Evolutionary conservation across 2,797 vertebrate species (phyloP).

Genomic region (Darevskia nairensis): DNA sequence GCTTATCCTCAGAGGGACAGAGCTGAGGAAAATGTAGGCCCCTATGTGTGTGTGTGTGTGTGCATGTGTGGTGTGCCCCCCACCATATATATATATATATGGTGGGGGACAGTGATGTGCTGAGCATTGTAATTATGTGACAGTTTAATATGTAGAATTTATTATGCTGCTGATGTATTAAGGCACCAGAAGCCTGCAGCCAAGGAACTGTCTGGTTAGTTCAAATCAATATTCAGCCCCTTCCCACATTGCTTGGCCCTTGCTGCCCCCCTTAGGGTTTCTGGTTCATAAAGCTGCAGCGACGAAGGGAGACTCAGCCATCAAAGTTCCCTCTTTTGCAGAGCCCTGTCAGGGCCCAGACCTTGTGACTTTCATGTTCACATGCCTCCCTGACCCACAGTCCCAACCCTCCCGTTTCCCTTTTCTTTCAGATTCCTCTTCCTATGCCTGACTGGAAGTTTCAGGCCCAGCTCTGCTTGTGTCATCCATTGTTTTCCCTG

Average conservation of each 20-base stretch:
- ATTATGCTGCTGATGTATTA: background rate
- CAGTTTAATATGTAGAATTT: background rate
- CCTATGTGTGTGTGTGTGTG: background rate
- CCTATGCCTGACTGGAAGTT: background rate
- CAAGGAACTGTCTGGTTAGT: background rate
- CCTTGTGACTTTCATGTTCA: too few relatives aligned
- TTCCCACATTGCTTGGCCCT: background rate
- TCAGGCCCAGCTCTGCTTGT: background rate
- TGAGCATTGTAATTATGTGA: background rate
- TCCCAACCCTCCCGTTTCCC: background rate
- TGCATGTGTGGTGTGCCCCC: background rate
- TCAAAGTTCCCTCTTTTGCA: background rate
- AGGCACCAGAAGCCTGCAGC: background rate
- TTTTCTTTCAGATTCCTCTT: background rate
- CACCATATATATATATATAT: too few relatives aligned
- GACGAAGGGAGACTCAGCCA: background rate
- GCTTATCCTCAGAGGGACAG: background rate
- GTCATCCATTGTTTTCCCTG: background rate
- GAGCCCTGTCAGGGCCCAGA: background rate
- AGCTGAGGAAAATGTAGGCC: background rate
- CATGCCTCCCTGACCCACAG: background rate
- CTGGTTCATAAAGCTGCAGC: background rate
- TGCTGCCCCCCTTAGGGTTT: background rate
- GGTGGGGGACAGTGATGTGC: background rate
- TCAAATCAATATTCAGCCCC: conserved; percentile 4